Percentiles rank a stretch among this genome's conserved stretches.
These are phyloP conservation scores for Machimus rusticus DNA, from an alignment of 2,888 invertebrate genomes.

Conservation along the genomic window DNA sequence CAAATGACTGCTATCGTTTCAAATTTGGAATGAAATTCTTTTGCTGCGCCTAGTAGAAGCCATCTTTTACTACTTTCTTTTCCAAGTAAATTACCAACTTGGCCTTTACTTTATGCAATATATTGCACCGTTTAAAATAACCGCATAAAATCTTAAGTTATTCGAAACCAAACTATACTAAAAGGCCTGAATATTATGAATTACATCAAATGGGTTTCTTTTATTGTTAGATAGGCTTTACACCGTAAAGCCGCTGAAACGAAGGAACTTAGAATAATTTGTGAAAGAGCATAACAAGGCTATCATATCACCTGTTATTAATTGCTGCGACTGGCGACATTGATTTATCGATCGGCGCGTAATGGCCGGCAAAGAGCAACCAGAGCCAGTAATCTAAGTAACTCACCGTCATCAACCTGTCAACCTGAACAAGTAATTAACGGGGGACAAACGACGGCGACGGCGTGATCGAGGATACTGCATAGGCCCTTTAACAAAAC, in stretches of 20 bases:
- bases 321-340: not conserved
- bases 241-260: not conserved
- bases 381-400: not conserved
- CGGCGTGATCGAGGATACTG: not conserved
- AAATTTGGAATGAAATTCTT: not conserved
- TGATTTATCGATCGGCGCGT: not conserved
- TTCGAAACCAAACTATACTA: not conserved
- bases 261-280: not conserved
- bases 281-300: not conserved
- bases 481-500: not conserved
- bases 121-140: no score
- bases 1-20: not conserved
- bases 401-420: slow-evolving; percentile 25
- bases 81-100: no score
- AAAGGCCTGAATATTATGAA: not conserved
- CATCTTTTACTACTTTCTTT: no score
- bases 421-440: slow-evolving; percentile 20
- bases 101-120: no score
- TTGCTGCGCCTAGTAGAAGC: no score
- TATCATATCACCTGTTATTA: slow-evolving; percentile 14
- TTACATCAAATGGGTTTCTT: not conserved
- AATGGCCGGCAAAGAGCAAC: not conserved
- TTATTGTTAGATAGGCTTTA: not conserved
- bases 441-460: not conserved
- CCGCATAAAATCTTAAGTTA: not conserved